Base-by-base conservation (phyloP, 2,113 vertebrate species). In the Ictidomys tridecemlineatus region DNA sequence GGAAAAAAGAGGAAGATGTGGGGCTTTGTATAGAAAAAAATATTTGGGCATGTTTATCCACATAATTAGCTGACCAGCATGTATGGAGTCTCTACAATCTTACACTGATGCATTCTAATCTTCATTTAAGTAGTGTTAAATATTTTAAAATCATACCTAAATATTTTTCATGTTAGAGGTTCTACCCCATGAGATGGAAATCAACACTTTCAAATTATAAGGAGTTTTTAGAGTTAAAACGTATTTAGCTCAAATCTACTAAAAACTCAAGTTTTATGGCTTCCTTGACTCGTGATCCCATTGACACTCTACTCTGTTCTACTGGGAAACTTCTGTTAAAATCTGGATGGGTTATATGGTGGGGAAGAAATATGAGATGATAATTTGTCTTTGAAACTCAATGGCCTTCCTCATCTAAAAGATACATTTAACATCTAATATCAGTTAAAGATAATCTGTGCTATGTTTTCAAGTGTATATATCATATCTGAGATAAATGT, bases 341-440 rank as follows among this genome's bases (percentile, higher is more conserved):
- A 83, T 61, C 24, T 85, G 34, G 26, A 14, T 87, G 7, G 37
- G 12, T 70, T 72, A 90, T 13, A 84, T 89, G 12, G 78, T 76
- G 28, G 4, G 0, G 1, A n/a, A 34, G 5, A 14, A 48, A 51
- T 79, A 2, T 48, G 56, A 89, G 7, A 97, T 78, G 70, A 65
- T 69, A 2, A 61, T 91, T 97, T 94, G 51, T 13, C 91, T 73
- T 42, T 91, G 83, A 95, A 92, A 86, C 4, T 11, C 22, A 73
- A 58, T 79, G 80, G 4, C 8, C 4, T 97, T 97, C 34, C 14
- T 89, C 30, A 92, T 93, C 2, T 73, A 63, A 93, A 82, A 11
- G 30, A 89, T 70, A 0, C 1, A 86, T 39, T 87, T 80, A 70
- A n/a, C 67, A 94, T 87, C 89, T 73, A 89, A 42, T 32, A 58